Conservation (phyloP, 2,797 vertebrate species). For the Artibeus jamaicensis region DNA sequence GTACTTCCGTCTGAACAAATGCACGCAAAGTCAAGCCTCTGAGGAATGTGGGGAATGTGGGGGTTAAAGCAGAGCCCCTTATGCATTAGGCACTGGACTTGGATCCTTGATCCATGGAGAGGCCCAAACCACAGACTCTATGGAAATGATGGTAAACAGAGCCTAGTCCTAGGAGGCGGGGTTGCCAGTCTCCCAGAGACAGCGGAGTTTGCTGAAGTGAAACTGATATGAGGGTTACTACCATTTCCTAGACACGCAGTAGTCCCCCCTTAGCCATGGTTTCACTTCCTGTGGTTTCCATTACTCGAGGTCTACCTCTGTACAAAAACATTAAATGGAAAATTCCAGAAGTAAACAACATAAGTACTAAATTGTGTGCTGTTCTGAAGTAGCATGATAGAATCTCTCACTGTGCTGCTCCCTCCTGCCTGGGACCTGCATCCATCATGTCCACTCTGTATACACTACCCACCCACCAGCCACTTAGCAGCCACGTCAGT, state of each 20-base stretch:
- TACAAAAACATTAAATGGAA: background rate
- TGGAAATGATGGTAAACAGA: background rate
- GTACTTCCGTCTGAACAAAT: background rate
- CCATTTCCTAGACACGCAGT: background rate
- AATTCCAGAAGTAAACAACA: background rate
- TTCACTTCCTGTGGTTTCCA: background rate
- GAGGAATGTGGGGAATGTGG: background rate
- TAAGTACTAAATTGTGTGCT: background rate
- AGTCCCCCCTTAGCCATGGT: background rate
- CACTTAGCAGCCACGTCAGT: background rate
- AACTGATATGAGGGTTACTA: background rate
- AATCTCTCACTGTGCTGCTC: background rate
- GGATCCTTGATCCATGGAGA: background rate
- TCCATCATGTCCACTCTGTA: background rate
- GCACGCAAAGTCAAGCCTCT: background rate
- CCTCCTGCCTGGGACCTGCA: background rate
- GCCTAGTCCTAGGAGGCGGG: background rate
- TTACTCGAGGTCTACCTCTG: background rate
- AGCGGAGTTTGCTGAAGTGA: background rate
- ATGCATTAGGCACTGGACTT: background rate
- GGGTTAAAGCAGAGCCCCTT: background rate
- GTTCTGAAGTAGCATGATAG: background rate
- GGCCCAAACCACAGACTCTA: background rate
- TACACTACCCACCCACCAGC: background rate
- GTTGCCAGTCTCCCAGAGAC: background rate